Percentiles rank a stretch among this genome's conserved stretches.
These are phyloP conservation scores for Cossypha heuglini DNA, from an alignment of 2,797 vertebrate species.

Conservation along the genomic window DNA sequence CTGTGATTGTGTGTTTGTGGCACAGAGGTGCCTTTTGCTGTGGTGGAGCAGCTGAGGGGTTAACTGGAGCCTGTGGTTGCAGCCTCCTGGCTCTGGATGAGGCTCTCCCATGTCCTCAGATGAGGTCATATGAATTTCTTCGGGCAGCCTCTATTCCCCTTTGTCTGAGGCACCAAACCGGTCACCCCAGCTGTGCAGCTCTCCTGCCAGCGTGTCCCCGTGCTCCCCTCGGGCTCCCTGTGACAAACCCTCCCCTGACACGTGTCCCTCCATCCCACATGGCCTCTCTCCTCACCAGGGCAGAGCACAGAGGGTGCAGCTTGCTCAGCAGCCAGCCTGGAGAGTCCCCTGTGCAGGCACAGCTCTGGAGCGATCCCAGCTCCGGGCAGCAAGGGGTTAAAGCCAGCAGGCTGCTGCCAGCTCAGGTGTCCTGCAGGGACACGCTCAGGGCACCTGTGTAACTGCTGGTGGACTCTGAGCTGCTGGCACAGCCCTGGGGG, in stretches of 20 bases:
- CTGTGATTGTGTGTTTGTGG: not conserved
- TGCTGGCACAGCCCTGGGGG: not conserved
- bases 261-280: not conserved
- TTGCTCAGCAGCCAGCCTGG: not conserved
- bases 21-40: not conserved
- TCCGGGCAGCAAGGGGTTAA: not conserved
- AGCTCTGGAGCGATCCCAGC: not conserved
- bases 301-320: not conserved
- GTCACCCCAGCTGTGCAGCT: conserved; percentile 25
- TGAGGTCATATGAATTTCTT: conserved; percentile 52
- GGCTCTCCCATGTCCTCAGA: not conserved
- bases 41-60: not conserved
- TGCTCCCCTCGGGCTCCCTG: not conserved
- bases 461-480: not conserved
- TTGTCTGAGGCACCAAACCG: conserved; percentile 4
- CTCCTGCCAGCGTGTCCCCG: not conserved
- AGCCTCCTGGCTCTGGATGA: conserved; percentile 10
- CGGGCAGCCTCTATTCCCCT: conserved; percentile 37
- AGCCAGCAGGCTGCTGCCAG: fast-evolving
- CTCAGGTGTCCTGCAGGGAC: not conserved
- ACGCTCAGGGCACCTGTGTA: not conserved
- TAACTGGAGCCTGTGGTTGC: conserved; percentile 29
- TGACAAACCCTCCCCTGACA: not conserved
- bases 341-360: not conserved
- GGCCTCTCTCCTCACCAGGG: not conserved